Base-by-base conservation (phyloP, 2,797 vertebrate species). In the Rhinogobio ventralis region DNA sequence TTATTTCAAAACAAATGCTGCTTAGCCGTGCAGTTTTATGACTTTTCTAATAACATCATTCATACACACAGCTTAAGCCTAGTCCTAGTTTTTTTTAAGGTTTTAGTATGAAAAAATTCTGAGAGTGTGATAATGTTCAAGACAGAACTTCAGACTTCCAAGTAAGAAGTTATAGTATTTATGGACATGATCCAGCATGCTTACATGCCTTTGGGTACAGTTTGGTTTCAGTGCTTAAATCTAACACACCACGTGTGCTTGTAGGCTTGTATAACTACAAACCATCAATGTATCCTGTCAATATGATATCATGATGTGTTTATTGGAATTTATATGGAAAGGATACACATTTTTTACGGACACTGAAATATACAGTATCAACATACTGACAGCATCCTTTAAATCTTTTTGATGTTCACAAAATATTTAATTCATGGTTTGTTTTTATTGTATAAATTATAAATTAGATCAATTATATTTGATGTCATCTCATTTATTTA, bases 111-210 rank as follows among this genome's bases (percentile, higher is more conserved):
- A 4, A 68, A 53, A 10, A 76, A 17, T n/a, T 2, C 1, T 15
- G 7, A 57, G 36, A 76, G 7, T 57, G 23, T 1, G n/a, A 9
- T 39, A 15, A 39, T 51, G 9, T 7, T 55, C 13, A 23, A 60
- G 11, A 33, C 53, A 36, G 30, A 33, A 33, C 33, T 36, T 36
- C 39, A 42, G 39, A 42, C 39, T 42, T 42, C 39, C 39, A 42
- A 42, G 39, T 66, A 25, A 36, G 45, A 36, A 72, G 17, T 82
- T 11, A 57, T 13, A 28, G 5, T 7, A 51, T 45, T 28, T 36
- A 17, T 42, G 23, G n/a, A 68, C 81, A 68, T 76, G 81, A 83
- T 23, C 45, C 11, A 76, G 17, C 81, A 66, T 83, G 81, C 11
- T 39, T 66, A 2, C 23, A 42, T 75, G 28, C 72, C 71, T 83